These are phyloP conservation scores for Oriolus oriolus DNA, from an alignment of 2,113 vertebrate species.

Conservation along the genomic window DNA sequence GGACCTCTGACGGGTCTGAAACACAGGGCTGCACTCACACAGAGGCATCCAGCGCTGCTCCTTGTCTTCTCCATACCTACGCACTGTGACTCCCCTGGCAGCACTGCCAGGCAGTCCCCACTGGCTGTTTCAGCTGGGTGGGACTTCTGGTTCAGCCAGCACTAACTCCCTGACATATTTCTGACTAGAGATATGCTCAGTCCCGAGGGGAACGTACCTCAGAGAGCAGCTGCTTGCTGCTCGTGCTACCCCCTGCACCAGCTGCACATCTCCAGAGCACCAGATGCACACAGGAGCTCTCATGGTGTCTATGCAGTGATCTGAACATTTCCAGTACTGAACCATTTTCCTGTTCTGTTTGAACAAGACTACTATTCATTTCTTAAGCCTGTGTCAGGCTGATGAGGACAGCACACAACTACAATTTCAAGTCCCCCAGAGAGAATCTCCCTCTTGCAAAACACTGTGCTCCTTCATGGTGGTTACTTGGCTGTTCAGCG, in stretches of 20 bases:
- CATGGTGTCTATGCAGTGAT: not conserved
- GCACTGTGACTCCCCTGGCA: not conserved
- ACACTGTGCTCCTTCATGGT: not conserved
- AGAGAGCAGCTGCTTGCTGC: constrained; percentile 52
- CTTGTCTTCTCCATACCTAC: not conserved
- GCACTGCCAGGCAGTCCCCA: not conserved
- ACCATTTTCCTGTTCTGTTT: not conserved
- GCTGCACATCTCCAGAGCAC: constrained; percentile 35
- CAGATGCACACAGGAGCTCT: not conserved
- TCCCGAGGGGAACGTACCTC: not conserved
- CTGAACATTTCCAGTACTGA: not conserved
- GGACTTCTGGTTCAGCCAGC: constrained; percentile 17
- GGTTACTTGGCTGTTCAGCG: not conserved
- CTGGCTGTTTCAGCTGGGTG: not conserved
- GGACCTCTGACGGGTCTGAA: not conserved
- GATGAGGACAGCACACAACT: not conserved
- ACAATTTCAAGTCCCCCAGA: not conserved
- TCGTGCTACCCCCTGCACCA: not conserved
- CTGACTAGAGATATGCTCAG: not conserved
- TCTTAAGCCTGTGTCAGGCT: not conserved
- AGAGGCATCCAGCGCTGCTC: not conserved
- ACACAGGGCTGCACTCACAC: not conserved
- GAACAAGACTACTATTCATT: not conserved
- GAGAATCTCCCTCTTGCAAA: not conserved
- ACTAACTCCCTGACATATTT: constrained; percentile 43